Evolutionary conservation across 2,113 vertebrate genomes (phyloP).

Genomic region (Eubucco bourcierii): DNA sequence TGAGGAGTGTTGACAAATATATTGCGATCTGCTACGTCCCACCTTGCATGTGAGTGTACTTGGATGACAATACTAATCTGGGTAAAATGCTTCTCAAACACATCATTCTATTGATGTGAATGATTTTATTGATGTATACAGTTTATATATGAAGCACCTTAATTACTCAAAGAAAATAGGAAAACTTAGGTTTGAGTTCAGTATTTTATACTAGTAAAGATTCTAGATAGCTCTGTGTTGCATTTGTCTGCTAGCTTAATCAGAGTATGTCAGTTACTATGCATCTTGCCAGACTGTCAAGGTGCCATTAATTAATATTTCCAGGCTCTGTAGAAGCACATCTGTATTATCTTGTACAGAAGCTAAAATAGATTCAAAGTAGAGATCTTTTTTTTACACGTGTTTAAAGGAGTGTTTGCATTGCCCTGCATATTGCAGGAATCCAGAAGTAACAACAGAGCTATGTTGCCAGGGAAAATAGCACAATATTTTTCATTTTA

Average conservation of each 20-base stretch:
- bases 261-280: neutral
- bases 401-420: neutral
- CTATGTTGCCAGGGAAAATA: neutral
- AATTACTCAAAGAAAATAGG: neutral
- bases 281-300: neutral
- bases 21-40: neutral
- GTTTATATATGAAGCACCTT: neutral
- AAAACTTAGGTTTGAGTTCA: neutral
- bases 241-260: neutral
- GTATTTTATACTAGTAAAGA: neutral
- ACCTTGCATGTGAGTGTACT: neutral
- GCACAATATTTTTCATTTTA: neutral
- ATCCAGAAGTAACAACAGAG: neutral
- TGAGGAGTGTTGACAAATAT: neutral
- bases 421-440: neutral
- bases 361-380: neutral
- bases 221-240: neutral
- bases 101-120: neutral
- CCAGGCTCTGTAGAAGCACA: neutral
- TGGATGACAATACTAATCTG: neutral
- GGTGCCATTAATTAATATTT: neutral
- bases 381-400: neutral
- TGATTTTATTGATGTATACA: neutral
- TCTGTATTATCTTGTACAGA: neutral
- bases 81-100: neutral